Base-by-base conservation (phyloP, 2,113 vertebrate genomes). In the Pseudopodoces humilis region DNA sequence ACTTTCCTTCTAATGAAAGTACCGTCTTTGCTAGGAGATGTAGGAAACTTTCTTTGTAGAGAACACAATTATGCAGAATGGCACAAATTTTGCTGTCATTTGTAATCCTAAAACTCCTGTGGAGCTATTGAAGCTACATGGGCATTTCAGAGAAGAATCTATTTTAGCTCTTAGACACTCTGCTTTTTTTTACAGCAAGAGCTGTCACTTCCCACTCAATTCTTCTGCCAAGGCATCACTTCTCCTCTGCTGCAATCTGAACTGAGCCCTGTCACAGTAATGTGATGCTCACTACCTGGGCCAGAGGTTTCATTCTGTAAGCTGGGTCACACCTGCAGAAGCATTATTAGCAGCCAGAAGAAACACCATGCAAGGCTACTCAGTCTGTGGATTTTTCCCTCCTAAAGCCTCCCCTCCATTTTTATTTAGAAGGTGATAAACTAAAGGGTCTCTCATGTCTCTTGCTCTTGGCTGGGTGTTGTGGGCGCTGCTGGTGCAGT, bases 31-130 rank as follows among this genome's bases (percentile, higher is more conserved):
- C 70, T 52, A 63, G 90, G 65, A 95, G 83, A 93, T 44, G 80
- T 75, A 86, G 50, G 91, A 91, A 94, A 77, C 76, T 91, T 91
- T 55, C 92, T 93, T 90, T 92, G 80, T 64, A 83, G 75, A 93
- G 74, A 86, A 94, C 46, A 93, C 86, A 90, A 88, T 94, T 95
- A 96, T 90, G 90, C 88, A 96, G 92, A 97, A 94, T 58, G 90
- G 90, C 94, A 95, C 75, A 88, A 94, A 95, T 96, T 96, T 95
- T 92, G 95, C 93, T 94, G 93, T 96, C 95, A 92, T 88, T 92
- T 96, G 88, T 92, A 96, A 88, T 96, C 87, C 84, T 88, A 64
- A 96, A 96, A 86, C 83, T 95, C 93, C 86, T 17, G 31, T 65
- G 83, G 92, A 95, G 90, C 83, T 92, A 95, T 85, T 93, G 88